A percentile compares a stretch with the other conserved stretches of the same genome.
Conservation (phyloP, 2,888 invertebrate genomes). For the Myopa testacea region DNA sequence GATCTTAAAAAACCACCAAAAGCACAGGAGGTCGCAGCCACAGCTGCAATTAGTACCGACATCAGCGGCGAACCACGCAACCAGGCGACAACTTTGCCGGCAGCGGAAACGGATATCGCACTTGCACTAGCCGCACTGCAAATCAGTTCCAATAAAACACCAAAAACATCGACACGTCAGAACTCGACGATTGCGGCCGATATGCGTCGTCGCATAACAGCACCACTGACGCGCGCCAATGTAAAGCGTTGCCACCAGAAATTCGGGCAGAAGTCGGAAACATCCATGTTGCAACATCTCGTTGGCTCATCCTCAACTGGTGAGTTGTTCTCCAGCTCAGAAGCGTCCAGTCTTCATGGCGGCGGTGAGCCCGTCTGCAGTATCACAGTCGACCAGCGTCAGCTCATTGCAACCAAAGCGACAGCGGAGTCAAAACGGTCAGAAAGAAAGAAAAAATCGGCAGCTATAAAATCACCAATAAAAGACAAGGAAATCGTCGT, state of each 20-base stretch:
- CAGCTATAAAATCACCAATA: constrained; percentile 5
- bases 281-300: constrained; percentile 40
- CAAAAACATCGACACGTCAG: constrained; percentile 28
- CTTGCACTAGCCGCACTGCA: constrained; percentile 30
- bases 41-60: background rate
- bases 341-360: constrained; percentile 45
- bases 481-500: constrained; percentile 18
- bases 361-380: constrained; percentile 31
- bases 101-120: constrained; percentile 12
- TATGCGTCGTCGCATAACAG: constrained; percentile 56
- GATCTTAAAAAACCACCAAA: constrained; percentile 42
- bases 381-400: constrained; percentile 24
- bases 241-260: constrained; percentile 56
- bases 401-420: constrained; percentile 27
- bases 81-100: background rate
- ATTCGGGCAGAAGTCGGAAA: constrained; percentile 45
- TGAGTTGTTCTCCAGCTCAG: constrained; percentile 49
- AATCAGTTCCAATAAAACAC: constrained; percentile 32
- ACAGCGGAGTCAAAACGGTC: background rate
- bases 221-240: constrained; percentile 51
- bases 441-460: background rate
- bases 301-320: constrained; percentile 47
- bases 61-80: background rate
- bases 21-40: constrained; percentile 32
- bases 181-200: constrained; percentile 38